Base-by-base conservation (phyloP, 2,888 invertebrate species). In the Andrena minutula region DNA sequence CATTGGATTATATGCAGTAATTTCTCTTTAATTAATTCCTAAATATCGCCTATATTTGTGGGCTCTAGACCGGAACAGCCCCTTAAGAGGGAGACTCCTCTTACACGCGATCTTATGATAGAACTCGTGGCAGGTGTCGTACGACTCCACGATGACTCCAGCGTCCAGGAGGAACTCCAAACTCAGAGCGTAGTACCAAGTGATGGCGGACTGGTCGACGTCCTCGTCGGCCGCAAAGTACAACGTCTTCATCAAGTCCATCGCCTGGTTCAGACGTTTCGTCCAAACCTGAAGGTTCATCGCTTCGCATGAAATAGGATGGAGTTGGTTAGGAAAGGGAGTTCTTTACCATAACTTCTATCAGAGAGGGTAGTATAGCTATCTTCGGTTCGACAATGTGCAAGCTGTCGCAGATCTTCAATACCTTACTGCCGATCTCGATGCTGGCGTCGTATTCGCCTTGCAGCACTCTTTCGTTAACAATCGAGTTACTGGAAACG, bases 141-240 rank as follows among this genome's bases (percentile, higher is more conserved):
- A 94, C 0, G 94, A 92, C 89, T 95, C 95, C 65, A 95, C 86
- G 75, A 94, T 93, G 88, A 95, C 95, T 5, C 95, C 95, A 84
- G 96, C 94, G 85, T 96, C 95, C 53, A 96, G 89, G 69, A 95
- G 93, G 86, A 96, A 90, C 72, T 96, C 95, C 74, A 96, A 94
- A 82, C 95, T 95, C 49, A 96, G 93, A 0, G 95, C 95, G 85
- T 95, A 95, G 86, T 96, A 96, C 94, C 95, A 95, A 0, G 94
- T 90, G 7, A 92, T 86, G 0, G 90, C 92, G 2, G 90, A 90
- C 77, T 88, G 87, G 72, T 93, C 92, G 0, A 91, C 84, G 58
- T 94, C 91, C 32, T 90, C 91, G 49, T 89, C 79, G 2, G 92
- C 88, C 3, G 88, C 76, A 68, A 88, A 89, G 47, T 90, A 89